Conservation (phyloP, 2,113 vertebrate species). For the Xerus inauris region DNA sequence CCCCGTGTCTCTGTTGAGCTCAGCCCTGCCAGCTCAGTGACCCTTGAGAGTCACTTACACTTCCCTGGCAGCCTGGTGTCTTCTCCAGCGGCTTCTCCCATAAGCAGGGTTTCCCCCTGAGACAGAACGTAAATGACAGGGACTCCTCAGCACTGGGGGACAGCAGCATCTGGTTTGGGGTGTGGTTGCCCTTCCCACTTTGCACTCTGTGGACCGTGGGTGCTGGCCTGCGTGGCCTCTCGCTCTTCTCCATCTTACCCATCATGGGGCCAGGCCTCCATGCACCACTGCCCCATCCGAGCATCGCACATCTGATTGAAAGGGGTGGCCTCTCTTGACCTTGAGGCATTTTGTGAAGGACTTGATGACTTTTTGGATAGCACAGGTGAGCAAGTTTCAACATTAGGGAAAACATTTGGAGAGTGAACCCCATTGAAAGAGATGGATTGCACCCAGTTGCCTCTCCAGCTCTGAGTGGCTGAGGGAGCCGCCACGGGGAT, state of each 20-base stretch:
- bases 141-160: not conserved
- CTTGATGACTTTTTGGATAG: not conserved
- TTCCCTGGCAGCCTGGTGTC: accelerated
- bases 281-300: accelerated
- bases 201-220: accelerated
- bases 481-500: accelerated
- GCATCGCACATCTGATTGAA: accelerated
- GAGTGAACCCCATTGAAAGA: not conserved
- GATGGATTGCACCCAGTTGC: accelerated
- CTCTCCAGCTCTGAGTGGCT: too few relatives aligned
- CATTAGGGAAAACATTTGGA: not conserved
- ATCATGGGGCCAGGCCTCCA: accelerated
- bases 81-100: accelerated
- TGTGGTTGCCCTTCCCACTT: accelerated
- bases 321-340: not conserved
- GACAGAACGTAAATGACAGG: too few relatives aligned
- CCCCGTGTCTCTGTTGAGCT: accelerated
- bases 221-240: not conserved
- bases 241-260: not conserved
- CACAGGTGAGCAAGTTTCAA: not conserved
- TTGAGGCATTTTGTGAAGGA: not conserved
- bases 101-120: accelerated
- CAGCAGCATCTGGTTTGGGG: accelerated
- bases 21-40: too few relatives aligned
- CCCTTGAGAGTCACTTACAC: not conserved